These are phyloP conservation scores for Drosophila acutilabella DNA, from an alignment of 2,888 invertebrate genomes.

Conservation along the genomic window DNA sequence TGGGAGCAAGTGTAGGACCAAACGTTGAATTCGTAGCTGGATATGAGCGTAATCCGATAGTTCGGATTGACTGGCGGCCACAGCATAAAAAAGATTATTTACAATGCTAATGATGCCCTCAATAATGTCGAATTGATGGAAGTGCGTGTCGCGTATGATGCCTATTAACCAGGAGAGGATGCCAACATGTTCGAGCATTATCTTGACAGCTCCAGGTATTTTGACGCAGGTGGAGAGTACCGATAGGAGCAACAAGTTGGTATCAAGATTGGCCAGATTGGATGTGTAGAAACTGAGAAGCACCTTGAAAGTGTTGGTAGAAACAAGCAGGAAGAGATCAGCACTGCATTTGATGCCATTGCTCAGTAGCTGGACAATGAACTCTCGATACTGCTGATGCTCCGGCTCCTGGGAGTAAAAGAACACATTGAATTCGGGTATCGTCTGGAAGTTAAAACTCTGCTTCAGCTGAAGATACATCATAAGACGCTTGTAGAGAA, in stretches of 20 bases:
- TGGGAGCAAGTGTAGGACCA: slow-evolving; percentile 77
- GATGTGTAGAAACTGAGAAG: slow-evolving; percentile 90
- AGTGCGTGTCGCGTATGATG: slow-evolving; percentile 82
- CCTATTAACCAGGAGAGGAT: slow-evolving; percentile 89
- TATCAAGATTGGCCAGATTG: slow-evolving; percentile 87
- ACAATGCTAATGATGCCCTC: slow-evolving; percentile 83
- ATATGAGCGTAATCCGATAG: slow-evolving; percentile 77
- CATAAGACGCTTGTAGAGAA: slow-evolving; percentile 92
- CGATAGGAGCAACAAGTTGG: slow-evolving; percentile 89
- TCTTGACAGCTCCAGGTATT: slow-evolving; percentile 88
- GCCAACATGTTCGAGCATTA: slow-evolving; percentile 89
- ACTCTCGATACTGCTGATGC: slow-evolving; percentile 89
- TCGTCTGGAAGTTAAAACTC: slow-evolving; percentile 89
- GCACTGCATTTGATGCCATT: slow-evolving; percentile 91
- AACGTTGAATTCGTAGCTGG: slow-evolving; percentile 71
- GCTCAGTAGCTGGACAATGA: slow-evolving; percentile 91
- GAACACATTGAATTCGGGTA: slow-evolving; percentile 95
- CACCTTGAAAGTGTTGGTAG: slow-evolving; percentile 91
- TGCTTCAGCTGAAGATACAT: slow-evolving; percentile 92
- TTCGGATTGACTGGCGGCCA: slow-evolving; percentile 74
- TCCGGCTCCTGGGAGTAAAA: slow-evolving; percentile 92
- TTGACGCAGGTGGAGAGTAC: slow-evolving; percentile 88
- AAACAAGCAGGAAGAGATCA: slow-evolving; percentile 91
- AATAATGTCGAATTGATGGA: slow-evolving; percentile 84
- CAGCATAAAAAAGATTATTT: slow-evolving; percentile 83